These are phyloP conservation scores for Pelodiscus sinensis DNA, from an alignment of 2,113 vertebrate genomes.

Conservation along the genomic window DNA sequence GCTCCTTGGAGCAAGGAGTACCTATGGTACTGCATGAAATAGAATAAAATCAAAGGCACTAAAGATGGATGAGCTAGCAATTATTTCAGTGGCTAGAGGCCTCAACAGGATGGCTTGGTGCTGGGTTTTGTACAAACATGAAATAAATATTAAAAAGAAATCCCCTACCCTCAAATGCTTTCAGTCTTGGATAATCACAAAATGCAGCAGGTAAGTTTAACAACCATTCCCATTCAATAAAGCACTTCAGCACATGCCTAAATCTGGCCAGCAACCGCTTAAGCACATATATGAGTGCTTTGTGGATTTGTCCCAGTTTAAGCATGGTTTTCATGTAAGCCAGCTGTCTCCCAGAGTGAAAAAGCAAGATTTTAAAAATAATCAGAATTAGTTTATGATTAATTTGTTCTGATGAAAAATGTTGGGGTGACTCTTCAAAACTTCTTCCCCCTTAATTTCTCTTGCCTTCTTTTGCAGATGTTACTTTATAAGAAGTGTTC, in stretches of 20 bases:
- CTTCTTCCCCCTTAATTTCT: not conserved
- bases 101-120: not conserved
- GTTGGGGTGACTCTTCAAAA: rapidly evolving
- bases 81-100: not conserved
- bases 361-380: not conserved
- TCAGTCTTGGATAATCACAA: not conserved
- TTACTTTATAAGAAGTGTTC: not conserved
- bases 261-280: not conserved
- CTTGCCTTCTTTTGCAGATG: not conserved
- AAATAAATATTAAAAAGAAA: not conserved
- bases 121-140: not conserved
- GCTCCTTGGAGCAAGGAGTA: not conserved
- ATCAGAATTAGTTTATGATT: not conserved
- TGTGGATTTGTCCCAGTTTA: not conserved
- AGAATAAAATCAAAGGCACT: not conserved
- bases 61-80: not conserved
- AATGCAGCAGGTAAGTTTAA: not conserved
- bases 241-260: not conserved
- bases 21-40: not conserved
- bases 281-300: not conserved
- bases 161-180: not conserved
- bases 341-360: not conserved
- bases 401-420: rapidly evolving
- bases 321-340: not conserved
- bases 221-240: too few species aligned